Evolutionary conservation across 2,888 invertebrate species (phyloP).

Genomic region (Endotricha flammealis): DNA sequence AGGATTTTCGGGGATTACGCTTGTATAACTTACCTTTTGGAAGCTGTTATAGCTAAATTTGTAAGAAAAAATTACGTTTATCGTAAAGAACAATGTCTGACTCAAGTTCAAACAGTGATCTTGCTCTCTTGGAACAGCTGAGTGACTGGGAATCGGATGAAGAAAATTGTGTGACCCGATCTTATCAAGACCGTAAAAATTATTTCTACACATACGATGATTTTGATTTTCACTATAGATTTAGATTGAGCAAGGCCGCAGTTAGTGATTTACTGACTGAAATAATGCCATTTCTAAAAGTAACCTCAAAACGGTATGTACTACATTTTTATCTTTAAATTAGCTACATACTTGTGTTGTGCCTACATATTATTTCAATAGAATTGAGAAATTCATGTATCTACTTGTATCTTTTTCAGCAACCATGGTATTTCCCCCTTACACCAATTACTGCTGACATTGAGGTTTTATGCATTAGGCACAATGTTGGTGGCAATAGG

Average conservation of each 20-base stretch:
- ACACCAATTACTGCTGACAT: conserved; percentile 23
- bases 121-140: no score
- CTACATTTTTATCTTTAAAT: background rate
- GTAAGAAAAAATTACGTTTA: no score
- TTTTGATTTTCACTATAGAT: background rate
- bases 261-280: background rate
- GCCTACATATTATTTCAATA: background rate
- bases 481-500: conserved; percentile 26
- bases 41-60: no score
- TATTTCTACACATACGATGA: background rate
- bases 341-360: background rate
- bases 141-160: background rate
- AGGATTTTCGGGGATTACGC: no score
- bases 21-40: no score
- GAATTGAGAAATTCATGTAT: no score
- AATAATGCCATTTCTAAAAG: background rate
- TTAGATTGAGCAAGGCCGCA: background rate
- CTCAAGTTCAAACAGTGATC: no score
- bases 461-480: conserved; percentile 26
- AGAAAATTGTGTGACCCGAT: background rate
- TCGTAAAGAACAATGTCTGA: no score
- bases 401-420: no score
- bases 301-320: background rate
- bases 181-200: background rate
- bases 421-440: conserved; percentile 24